phyloP scores from a whole-genome alignment of 2,113 vertebrate species.

The Quiscalus mexicanus region DNA sequence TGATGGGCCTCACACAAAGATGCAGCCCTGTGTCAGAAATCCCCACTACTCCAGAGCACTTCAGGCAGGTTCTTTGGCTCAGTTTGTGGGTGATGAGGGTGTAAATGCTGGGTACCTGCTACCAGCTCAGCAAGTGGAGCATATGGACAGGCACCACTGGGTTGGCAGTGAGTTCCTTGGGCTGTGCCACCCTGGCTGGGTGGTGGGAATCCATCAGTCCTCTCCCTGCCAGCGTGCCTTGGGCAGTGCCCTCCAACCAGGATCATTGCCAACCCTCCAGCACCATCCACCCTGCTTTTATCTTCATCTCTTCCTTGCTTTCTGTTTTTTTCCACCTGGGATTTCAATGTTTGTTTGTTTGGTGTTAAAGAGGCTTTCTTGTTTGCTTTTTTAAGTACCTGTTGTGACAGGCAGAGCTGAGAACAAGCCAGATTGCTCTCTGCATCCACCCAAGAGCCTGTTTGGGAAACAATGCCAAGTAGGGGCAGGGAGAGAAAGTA shows the following conservation, averaged over 20 bases:
- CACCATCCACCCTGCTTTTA: neutral
- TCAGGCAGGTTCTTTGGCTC: neutral
- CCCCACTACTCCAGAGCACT: neutral
- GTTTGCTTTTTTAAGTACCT: constrained; percentile 1
- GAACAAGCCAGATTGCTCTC: neutral
- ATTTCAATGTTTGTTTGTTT: neutral
- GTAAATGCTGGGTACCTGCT: neutral
- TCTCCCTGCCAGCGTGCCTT: neutral
- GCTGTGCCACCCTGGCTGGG: neutral
- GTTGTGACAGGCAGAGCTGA: constrained; percentile 17
- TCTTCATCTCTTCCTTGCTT: neutral
- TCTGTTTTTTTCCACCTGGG: neutral
- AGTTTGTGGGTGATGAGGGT: neutral
- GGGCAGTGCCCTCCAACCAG: neutral
- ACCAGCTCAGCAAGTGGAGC: neutral
- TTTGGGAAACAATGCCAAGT: neutral
- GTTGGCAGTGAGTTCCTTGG: neutral
- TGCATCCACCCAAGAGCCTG: rapidly evolving
- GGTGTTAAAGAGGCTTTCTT: neutral
- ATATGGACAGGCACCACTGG: neutral
- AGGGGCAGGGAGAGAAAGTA: neutral
- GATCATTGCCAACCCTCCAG: neutral
- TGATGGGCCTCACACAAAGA: neutral
- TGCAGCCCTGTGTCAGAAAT: neutral
- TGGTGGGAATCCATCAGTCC: neutral